Evolutionary conservation across 1,140 invertebrate species (phyloP), one percentile per base, ranked within the genome.

Genomic region (Drosophila subpulchrella): DNA sequence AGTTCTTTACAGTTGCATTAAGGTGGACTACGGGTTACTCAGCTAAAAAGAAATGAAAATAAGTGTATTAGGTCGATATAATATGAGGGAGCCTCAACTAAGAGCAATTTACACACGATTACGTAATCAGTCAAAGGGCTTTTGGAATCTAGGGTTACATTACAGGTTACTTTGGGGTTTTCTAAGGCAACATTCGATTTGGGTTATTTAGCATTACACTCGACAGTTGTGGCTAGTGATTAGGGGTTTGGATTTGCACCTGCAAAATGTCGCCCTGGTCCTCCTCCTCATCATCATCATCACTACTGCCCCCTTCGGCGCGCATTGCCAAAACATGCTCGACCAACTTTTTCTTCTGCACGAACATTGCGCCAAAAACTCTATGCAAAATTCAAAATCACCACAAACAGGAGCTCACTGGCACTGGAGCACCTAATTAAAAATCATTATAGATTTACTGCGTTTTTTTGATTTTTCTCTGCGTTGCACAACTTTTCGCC

Each of bases 291-390:
- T 91, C 90, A 10, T 90, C 91, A 2, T 88, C 83, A 20, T 88
- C 67, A 36, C 84, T 76, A 44, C 77, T 74, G 56, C 73, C 59
- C 30, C 78, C 85, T 41, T 63, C 77, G 55, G 63, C 85, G 7
- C 83, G 86, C 75, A 90, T 91, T 50, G 86, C 90, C 57, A 90
- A 48, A 15, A 90, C 90, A 83, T 91, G 86, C 44, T 91, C 82
- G n/a, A 91, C 90, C 50, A 91, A 77, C 71, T 91, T 91, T 54
- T 82, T 91, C 68, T 91, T 91, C 55, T 91, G 90, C 38, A 91
- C 90, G 63, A 91, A 91, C 90, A 91, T 80, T 56, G 48, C 68
- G 65, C 12, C 55, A 58, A 63, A 71, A 71, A 67, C 61, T 63
- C 36, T 85, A 73, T 56, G 20, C 76, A 84, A 85, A 78, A 78